Evolutionary conservation across 2,888 invertebrate genomes (phyloP).

Genomic region (Drosophila limbata): DNA sequence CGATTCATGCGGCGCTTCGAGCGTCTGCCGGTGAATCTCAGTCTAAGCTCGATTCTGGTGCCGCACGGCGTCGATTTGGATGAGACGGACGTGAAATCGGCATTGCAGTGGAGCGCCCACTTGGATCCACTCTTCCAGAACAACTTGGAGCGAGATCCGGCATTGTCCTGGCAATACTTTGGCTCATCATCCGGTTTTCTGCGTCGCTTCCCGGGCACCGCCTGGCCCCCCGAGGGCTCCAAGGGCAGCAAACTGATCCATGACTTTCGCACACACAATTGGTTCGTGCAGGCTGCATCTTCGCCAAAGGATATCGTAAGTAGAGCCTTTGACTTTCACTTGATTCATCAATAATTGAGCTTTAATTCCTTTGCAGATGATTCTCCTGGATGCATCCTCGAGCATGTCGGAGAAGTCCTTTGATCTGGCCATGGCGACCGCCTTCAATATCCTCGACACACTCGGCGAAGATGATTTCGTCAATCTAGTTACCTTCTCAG

Average conservation of each 20-base stretch:
- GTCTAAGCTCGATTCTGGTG: conserved; percentile 94
- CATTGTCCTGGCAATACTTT: conserved; percentile 99
- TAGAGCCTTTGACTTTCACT: not conserved
- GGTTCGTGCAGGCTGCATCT: conserved; percentile 99
- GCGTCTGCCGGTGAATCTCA: conserved; percentile 93
- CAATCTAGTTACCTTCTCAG: conserved; percentile 96
- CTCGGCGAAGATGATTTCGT: conserved; percentile 98
- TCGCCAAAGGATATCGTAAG: conserved; percentile 97
- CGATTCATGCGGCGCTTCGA: conserved; percentile 94
- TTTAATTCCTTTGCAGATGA: conserved; percentile 84
- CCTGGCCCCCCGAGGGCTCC: conserved; percentile 93
- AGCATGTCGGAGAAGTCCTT: conserved; percentile 94
- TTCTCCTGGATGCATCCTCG: conserved; percentile 96
- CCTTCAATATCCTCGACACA: conserved; percentile 95
- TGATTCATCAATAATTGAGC: too few species aligned
- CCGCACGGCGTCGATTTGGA: conserved; percentile 87
- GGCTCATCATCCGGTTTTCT: conserved; percentile 98
- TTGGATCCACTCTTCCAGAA: conserved; percentile 95
- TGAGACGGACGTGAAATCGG: conserved; percentile 92
- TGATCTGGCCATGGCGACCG: conserved; percentile 94
- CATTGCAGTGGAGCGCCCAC: conserved; percentile 97
- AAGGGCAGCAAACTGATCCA: conserved; percentile 93
- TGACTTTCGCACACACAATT: conserved; percentile 96
- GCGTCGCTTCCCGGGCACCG: conserved; percentile 97
- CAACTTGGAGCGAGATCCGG: conserved; percentile 95